Conservation (phyloP, 2,797 vertebrate genomes). For the Muscicapa comitata region DNA sequence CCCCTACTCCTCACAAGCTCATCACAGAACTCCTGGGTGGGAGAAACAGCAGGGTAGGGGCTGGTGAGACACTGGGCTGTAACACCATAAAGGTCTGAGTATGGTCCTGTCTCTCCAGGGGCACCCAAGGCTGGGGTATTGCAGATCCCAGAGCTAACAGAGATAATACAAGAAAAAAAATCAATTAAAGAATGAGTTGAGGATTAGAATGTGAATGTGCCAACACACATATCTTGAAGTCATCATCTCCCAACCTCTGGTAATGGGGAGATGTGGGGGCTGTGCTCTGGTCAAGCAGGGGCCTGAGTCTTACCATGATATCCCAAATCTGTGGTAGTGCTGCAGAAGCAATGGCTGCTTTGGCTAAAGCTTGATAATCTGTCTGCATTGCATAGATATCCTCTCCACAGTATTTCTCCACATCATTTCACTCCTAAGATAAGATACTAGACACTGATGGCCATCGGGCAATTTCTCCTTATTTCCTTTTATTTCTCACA, state of each 20-base stretch:
- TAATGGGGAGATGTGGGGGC: not conserved
- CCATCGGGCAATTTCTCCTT: not conserved
- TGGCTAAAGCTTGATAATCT: not conserved
- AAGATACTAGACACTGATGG: not conserved
- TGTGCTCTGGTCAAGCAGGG: not conserved
- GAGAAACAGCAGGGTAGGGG: not conserved
- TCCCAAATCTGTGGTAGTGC: not conserved
- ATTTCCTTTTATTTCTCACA: not conserved
- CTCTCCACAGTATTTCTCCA: not conserved
- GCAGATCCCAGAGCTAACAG: not conserved
- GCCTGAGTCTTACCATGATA: not conserved
- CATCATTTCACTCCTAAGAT: not conserved
- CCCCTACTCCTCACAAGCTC: not conserved
- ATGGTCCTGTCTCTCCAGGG: too few species aligned
- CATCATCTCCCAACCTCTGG: not conserved
- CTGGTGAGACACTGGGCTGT: not conserved
- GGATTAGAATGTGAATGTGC: not conserved
- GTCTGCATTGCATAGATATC: not conserved
- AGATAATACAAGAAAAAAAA: not conserved
- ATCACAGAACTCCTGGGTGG: not conserved
- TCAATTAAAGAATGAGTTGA: not conserved
- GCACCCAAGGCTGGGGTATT: not conserved
- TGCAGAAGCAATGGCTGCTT: not conserved
- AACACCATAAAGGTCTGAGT: accelerated
- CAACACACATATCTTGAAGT: not conserved